Percentiles rank a stretch among this genome's conserved stretches.
phyloP scores from a whole-genome alignment of 2,113 vertebrate species.

The Pomatorhinus ruficollis region DNA sequence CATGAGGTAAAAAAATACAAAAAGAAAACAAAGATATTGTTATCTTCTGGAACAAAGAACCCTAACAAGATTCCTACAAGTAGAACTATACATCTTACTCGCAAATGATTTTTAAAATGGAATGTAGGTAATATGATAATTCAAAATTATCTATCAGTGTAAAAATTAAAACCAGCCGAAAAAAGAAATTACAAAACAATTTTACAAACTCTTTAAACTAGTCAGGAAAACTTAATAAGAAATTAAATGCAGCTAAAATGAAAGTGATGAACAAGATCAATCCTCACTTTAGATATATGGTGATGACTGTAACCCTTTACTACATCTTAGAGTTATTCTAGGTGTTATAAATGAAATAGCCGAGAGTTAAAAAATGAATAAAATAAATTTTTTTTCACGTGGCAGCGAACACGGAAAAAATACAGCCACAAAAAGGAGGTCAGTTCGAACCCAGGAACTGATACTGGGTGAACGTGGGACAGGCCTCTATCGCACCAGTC shows the following conservation, averaged over 20 bases:
- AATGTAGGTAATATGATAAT: not conserved
- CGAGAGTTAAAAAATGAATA: too few species aligned
- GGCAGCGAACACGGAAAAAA: too few species aligned
- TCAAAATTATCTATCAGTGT: not conserved
- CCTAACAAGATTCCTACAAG: not conserved
- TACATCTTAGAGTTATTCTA: not conserved
- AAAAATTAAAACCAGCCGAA: not conserved
- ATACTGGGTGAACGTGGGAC: too few species aligned
- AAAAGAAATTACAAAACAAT: not conserved
- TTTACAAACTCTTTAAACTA: not conserved
- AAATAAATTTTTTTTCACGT: too few species aligned
- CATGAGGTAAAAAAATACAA: not conserved
- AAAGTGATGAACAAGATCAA: rapidly evolving
- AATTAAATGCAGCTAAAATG: not conserved
- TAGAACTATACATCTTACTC: not conserved
- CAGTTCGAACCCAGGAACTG: too few species aligned
- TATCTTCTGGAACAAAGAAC: not conserved
- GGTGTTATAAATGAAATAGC: too few species aligned
- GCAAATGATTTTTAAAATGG: not conserved
- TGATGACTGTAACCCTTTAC: not conserved
- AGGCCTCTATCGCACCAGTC: too few species aligned
- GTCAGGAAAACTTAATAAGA: not conserved
- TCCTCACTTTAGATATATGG: not conserved
- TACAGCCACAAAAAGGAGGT: too few species aligned
- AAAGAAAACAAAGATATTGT: not conserved